Evolutionary conservation across 1,140 invertebrate genomes (phyloP), one percentile per base, ranked within the genome.

Genomic region (Melitaea cinxia): DNA sequence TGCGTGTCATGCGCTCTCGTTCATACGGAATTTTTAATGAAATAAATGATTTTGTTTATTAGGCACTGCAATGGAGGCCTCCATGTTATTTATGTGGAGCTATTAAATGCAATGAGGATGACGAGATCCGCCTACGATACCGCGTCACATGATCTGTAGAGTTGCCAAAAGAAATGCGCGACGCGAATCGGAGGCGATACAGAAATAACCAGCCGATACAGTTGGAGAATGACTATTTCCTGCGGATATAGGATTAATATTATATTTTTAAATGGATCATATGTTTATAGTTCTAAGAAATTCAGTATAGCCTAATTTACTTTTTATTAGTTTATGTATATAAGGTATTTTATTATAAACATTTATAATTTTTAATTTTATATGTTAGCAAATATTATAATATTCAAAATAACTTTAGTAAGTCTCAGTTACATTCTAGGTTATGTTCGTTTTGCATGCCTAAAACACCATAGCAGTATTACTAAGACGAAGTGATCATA

Each of bases 111-210:
- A 56, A 47, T 64, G 61, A 49, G 42, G 60, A 33, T 70, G 65
- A 64, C 64, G 62, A 65, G 35, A 45, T 62, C 58, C 60, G 65
- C 56, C 70, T 61, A 67, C 62, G 67, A 53, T 52, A 42, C 19
- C 49, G 66, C 64, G 71, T 78, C 75, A 77, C 70, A 65, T 78
- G 75, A 73, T 63, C 61, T 24, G 50, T 30, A 52, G 39, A 12
- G 54, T 42, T 75, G 77, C 78, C 76, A 83, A 79, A 74, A 76
- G 64, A 58, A 73, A 71, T 70, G 75, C 65, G 30, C 57, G 75
- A 74, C 78, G 52, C 30, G 39, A 72, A 47, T 64, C 45, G 69
- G 62, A 61, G 68, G 67, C 67, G 66, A 39, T 59, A 65, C 68
- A 54, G 54, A 74, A 72, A 70, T 77, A 74, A 67, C 52, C 68